Evolutionary conservation across 2,797 vertebrate species (phyloP).

Genomic region (Micrastur ruficollis): DNA sequence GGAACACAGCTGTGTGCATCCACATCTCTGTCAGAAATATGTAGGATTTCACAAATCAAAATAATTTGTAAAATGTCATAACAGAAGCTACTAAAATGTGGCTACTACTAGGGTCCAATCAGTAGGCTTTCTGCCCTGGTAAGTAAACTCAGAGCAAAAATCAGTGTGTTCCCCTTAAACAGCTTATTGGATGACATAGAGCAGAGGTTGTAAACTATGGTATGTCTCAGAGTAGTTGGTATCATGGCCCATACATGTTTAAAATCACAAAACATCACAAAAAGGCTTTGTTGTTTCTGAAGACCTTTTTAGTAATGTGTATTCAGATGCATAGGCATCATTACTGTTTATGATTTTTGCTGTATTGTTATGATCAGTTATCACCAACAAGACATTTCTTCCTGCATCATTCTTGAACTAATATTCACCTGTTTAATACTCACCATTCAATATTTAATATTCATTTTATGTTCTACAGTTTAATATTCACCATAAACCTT

Average conservation of each 20-base stretch:
- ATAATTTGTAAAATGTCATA: neutral
- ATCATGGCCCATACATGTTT: neutral
- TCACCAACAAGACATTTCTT: neutral
- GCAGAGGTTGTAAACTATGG: neutral
- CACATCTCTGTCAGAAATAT: neutral
- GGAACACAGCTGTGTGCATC: fast-evolving
- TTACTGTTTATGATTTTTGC: neutral
- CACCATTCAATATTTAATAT: neutral
- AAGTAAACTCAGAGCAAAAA: neutral
- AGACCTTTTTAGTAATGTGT: neutral
- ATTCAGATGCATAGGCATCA: neutral
- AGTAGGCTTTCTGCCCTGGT: neutral
- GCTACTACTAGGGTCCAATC: neutral
- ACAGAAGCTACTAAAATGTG: neutral
- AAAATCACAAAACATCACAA: neutral
- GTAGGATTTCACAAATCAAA: neutral
- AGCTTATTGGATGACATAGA: neutral
- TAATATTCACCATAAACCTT: neutral
- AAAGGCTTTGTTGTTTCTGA: neutral
- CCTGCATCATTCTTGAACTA: neutral
- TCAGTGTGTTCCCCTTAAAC: neutral
- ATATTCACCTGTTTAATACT: neutral
- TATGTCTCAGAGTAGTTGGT: neutral
- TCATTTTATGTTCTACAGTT: neutral
- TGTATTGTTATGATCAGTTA: neutral